Evolutionary conservation across 1,140 invertebrate genomes (phyloP), one percentile per base, ranked within the genome.

Genomic region (Acromyrmex charruanus): DNA sequence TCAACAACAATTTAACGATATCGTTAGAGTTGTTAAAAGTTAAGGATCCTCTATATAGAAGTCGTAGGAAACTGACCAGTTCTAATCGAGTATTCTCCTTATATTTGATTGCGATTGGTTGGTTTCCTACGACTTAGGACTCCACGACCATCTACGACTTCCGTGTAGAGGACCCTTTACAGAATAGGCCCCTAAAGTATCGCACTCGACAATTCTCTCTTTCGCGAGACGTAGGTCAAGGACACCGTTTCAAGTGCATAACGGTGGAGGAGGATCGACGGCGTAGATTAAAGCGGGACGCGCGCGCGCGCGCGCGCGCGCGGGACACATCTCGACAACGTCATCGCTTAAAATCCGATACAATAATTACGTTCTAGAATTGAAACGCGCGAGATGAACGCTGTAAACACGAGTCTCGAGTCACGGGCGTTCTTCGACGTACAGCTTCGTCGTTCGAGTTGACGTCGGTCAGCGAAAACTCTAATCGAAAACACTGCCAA

Each of bases 201-300:
- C 55, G n/a, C 55, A 44, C 18, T 18, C 28, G 61, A 79, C 59
- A 35, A 3, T 7, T 14, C 53, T 59, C 80, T 82, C 68, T 82
- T 82, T 61, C 55, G 79, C 35, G 66, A 72, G 59, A 72, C 79
- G 39, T 82, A 74, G 80, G 80, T 82, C 80, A 82, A 82, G 80
- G 80, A 61, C 80, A 18, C 12, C 7, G 80, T 39, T 72, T 74
- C 68, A 82, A 82, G 80, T 74, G 39, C 68, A 59, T 82, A 82
- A 82, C 79, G 21, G 53, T 0, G 66, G 31, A 16, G 74, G 49
- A 71, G 65, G 51, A 82, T 61, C 55, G 66, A 35, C 12, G 35
- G 51, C 53, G 35, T n/a, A 61, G 68, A 82, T 74, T 82, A 74
- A 82, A 82, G 53, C 80, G 16, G 25, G 66, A 44, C 18, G 51